A percentile compares a stretch with the other conserved stretches of the same genome.
These are phyloP conservation scores for Cranoglanis bouderius DNA, from an alignment of 2,113 vertebrate genomes.

Conservation along the genomic window DNA sequence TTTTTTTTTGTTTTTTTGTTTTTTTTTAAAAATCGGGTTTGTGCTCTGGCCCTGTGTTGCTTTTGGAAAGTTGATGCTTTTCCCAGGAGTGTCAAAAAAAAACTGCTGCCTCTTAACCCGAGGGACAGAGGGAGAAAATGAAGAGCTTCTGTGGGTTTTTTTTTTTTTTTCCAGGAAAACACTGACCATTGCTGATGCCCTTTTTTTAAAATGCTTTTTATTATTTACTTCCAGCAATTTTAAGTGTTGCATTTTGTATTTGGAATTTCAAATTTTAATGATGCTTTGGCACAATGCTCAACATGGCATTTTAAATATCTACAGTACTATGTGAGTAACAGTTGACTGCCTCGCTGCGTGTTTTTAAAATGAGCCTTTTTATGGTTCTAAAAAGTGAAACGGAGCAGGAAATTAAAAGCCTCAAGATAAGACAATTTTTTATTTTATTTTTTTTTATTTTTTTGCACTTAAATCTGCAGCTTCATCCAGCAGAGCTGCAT, in stretches of 20 bases:
- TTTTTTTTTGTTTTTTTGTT: not conserved
- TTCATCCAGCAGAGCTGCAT: slow-evolving; percentile 49
- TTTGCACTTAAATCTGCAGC: slow-evolving; percentile 54
- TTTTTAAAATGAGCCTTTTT: slow-evolving; percentile 68
- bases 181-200: not conserved
- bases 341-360: slow-evolving; percentile 63
- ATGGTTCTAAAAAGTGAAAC: slow-evolving; percentile 68
- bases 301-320: slow-evolving; percentile 40
- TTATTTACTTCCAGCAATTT: slow-evolving; percentile 25
- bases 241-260: slow-evolving; percentile 20
- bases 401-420: slow-evolving; percentile 76
- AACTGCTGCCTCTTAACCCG: slow-evolving; percentile 19
- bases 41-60: slow-evolving; percentile 34
- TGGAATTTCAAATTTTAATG: slow-evolving; percentile 15
- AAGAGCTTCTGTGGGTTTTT: not conserved
- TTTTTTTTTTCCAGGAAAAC: not conserved
- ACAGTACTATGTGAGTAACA: slow-evolving; percentile 60
- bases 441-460: slow-evolving; percentile 35
- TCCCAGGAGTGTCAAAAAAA: not conserved
- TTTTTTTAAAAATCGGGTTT: not conserved
- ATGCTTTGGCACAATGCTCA: slow-evolving; percentile 30
- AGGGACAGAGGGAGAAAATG: not conserved
- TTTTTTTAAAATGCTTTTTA: slow-evolving; percentile 9
- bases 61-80: slow-evolving; percentile 44
- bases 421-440: slow-evolving; percentile 60